Base-by-base conservation (phyloP, 2,888 invertebrate species). In the Caenorhabditis drosophilae region DNA sequence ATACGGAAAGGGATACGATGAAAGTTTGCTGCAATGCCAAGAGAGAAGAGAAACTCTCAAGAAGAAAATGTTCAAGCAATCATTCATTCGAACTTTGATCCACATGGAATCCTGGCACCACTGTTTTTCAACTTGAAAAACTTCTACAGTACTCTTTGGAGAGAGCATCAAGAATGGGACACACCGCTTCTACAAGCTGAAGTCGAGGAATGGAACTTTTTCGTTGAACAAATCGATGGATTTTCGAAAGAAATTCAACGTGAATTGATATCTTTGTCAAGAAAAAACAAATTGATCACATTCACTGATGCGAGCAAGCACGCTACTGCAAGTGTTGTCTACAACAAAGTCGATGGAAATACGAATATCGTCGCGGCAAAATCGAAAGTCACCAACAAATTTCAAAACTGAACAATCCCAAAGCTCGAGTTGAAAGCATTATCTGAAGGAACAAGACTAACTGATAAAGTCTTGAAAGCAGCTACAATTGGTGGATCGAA, bases 361-460 rank as follows among this genome's bases (percentile, higher is more conserved):
- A 15, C 47, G 7, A 16, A 50, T 22, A 12, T 38, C 15, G n/a
- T 38, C n/a, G 4, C 7, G 4, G 38, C 9, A 38, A 38, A 38
- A n/a, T 9, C 38, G n/a, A 38, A 15, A 38, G 22, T 66, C 3
- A 23, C 51, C 56, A 25, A 9, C 26, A 15, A 44, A 48, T 15
- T n/a, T n/a, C 12, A 35, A 22, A 44, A 15, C 25, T 38, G 27
- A 2, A 63, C 66, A 23, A 42, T 66, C 2, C 66, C 66, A 0
- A 34, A 47, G 1, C 16, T 66, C 25, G 62, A 66, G 26, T 23
- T 66, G 0, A n/a, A 56, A 26, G 66, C 55, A 3, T 11, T 45
- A 22, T n/a, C 44, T 15, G 49, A 61, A 18, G 66, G 47, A 15
- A 23, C 12, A 15, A n/a, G 38, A 47, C 11, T 55, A 22, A 9